Conservation (phyloP, 2,888 invertebrate species). For the Synergus gifuensis region DNA sequence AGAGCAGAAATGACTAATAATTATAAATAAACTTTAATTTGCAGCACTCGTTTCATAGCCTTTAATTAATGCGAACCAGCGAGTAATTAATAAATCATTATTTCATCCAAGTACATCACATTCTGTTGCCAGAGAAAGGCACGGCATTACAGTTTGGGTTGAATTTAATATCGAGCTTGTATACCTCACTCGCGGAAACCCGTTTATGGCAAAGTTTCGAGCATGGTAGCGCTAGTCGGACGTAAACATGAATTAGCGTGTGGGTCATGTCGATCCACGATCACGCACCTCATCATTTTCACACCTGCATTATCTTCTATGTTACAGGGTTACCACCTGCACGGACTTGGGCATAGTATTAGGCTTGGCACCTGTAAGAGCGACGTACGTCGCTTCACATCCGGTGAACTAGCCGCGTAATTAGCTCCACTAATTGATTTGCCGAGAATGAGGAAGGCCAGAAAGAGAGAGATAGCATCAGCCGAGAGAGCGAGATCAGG, state of each 20-base stretch:
- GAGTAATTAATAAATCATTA: constrained; percentile 31
- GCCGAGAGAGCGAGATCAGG: not conserved
- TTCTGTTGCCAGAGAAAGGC: not conserved
- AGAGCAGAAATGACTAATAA: not conserved
- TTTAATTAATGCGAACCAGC: constrained; percentile 6
- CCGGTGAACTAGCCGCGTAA: constrained; percentile 21
- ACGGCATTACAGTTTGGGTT: constrained; percentile 47
- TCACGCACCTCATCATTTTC: constrained; percentile 36
- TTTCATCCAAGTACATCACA: constrained; percentile 25
- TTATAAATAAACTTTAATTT: not conserved
- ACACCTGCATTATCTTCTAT: constrained; percentile 18
- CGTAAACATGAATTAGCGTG: constrained; percentile 33
- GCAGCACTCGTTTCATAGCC: not conserved
- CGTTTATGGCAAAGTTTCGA: constrained; percentile 57
- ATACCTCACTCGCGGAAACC: constrained; percentile 57
- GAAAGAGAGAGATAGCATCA: constrained; percentile 4
- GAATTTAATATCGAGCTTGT: constrained; percentile 44
- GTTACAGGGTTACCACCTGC: constrained; percentile 29
- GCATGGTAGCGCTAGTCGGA: constrained; percentile 48
- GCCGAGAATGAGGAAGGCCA: constrained; percentile 25
- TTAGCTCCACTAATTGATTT: constrained; percentile 38
- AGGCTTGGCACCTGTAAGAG: constrained; percentile 35
- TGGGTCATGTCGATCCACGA: constrained; percentile 30
- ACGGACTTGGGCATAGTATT: not conserved
- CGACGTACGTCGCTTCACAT: constrained; percentile 30